Conservation (phyloP, 2,113 vertebrate species). For the Tichodroma muraria region DNA sequence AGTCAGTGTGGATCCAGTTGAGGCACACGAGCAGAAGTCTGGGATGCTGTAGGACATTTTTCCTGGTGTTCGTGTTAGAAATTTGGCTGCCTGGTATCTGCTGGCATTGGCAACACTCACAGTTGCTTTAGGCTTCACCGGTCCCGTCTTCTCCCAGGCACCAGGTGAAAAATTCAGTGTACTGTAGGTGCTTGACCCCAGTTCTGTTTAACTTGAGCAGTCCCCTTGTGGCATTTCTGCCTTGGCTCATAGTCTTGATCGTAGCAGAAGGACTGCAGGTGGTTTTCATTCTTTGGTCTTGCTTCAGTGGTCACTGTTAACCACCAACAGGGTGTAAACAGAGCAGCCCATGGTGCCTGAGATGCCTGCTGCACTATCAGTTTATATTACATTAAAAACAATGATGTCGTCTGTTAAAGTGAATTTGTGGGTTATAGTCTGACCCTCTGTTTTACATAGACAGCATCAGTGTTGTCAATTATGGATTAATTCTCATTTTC, state of each 20-base stretch:
- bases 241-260: not conserved
- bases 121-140: not conserved
- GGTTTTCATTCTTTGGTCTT: not conserved
- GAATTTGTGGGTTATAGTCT: not conserved
- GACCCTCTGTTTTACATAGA: not conserved
- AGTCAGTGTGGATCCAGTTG: not conserved
- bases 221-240: not conserved
- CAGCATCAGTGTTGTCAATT: not conserved
- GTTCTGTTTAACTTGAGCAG: not conserved
- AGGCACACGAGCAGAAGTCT: not conserved
- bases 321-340: not conserved
- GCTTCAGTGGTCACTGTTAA: not conserved
- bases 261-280: not conserved
- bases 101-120: not conserved
- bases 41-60: not conserved
- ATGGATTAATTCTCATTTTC: not conserved
- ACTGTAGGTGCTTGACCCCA: not conserved
- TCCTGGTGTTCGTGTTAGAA: not conserved
- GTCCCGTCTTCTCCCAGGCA: not conserved
- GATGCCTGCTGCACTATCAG: not conserved
- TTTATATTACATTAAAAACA: not conserved
- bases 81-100: not conserved
- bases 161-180: not conserved
- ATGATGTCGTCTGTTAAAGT: not conserved
- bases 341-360: not conserved